Conservation (phyloP, 2,113 vertebrate genomes). For the Melospiza georgiana region DNA sequence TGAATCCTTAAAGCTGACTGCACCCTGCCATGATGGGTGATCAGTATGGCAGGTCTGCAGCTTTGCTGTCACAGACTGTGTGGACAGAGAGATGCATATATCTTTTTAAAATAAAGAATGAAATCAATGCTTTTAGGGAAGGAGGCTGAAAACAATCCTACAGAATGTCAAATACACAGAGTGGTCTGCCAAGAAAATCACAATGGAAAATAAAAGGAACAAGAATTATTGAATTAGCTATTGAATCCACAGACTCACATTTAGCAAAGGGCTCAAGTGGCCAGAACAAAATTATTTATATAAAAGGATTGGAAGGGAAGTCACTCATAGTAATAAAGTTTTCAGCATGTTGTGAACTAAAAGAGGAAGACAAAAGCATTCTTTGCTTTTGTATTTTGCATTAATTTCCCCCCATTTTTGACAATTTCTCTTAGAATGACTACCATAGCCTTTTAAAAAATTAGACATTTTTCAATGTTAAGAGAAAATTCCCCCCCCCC, state of each 20-base stretch:
- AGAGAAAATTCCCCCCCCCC: not conserved
- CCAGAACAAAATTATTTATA: not conserved
- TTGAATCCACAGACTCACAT: not conserved
- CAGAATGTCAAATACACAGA: not conserved
- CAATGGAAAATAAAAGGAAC: not conserved
- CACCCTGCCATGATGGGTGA: not conserved
- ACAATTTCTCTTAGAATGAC: not conserved
- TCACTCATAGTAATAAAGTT: not conserved
- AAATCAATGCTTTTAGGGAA: not conserved
- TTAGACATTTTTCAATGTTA: not conserved
- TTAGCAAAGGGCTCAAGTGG: not conserved
- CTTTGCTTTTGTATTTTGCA: not conserved
- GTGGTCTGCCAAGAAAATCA: not conserved
- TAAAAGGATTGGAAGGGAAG: not conserved
- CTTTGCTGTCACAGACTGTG: not conserved
- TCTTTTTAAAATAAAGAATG: not conserved
- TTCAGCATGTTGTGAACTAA: not conserved
- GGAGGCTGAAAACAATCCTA: not conserved
- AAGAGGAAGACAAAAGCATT: not conserved
- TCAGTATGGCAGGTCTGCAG: not conserved
- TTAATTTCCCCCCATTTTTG: not conserved
- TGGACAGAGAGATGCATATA: not conserved
- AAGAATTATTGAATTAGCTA: not conserved
- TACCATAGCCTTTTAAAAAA: not conserved
- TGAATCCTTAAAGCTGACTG: not conserved